Evolutionary conservation across 2,113 vertebrate genomes (phyloP).

Genomic region (Cochlearius cochlearius): DNA sequence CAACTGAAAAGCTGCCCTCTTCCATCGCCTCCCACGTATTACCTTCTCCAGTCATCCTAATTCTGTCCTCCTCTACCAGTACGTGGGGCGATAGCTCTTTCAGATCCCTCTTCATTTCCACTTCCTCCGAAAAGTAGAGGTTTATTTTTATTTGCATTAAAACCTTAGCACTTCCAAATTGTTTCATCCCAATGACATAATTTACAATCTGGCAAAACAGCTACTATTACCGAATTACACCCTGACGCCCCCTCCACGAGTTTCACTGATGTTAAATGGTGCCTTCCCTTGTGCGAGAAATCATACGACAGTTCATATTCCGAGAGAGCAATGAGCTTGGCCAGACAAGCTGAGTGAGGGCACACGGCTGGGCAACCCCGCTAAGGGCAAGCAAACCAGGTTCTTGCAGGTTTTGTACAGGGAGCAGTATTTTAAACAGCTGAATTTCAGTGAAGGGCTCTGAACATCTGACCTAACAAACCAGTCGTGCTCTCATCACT

Average conservation of each 20-base stretch:
- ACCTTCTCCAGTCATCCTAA: neutral
- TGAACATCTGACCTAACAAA: neutral
- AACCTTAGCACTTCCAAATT: neutral
- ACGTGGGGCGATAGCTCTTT: neutral
- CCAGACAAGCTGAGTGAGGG: neutral
- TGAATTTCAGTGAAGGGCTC: neutral
- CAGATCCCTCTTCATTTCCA: neutral
- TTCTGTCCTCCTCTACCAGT: neutral
- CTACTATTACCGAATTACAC: neutral
- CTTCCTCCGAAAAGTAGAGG: neutral
- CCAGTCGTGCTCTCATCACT: neutral
- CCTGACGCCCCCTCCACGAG: rapidly evolving
- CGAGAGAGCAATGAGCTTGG: neutral
- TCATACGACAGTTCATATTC: neutral
- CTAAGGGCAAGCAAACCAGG: neutral
- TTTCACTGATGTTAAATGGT: neutral
- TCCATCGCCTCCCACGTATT: neutral
- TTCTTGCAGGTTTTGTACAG: neutral
- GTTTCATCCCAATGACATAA: neutral
- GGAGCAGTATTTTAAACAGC: neutral
- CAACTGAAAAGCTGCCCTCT: neutral
- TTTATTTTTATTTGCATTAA: neutral
- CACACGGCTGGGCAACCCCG: neutral
- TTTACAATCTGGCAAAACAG: neutral
- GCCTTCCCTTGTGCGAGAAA: neutral